Conservation (phyloP, 2,113 vertebrate species). For the Cottus gobio region DNA sequence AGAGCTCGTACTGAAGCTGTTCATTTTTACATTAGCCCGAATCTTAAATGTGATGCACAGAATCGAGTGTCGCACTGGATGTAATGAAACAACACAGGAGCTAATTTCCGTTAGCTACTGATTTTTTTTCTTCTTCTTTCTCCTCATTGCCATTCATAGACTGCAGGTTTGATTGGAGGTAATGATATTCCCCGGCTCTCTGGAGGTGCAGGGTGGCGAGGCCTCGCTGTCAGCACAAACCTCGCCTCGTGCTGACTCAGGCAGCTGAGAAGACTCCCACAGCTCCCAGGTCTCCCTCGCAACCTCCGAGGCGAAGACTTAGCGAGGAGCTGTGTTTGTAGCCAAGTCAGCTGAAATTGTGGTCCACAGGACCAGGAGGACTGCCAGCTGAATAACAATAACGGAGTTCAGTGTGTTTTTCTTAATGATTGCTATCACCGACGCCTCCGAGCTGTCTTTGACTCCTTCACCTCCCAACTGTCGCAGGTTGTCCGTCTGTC, state of each 20-base stretch:
- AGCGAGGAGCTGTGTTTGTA: conserved; percentile 35
- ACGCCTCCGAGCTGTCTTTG: conserved; percentile 33
- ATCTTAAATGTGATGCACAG: conserved; percentile 7
- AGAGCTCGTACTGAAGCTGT: conserved; percentile 6
- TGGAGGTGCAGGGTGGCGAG: conserved; percentile 35
- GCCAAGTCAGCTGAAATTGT: conserved; percentile 66
- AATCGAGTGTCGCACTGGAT: not conserved
- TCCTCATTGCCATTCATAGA: conserved; percentile 70
- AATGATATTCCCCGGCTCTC: conserved; percentile 70
- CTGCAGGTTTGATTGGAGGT: conserved; percentile 67
- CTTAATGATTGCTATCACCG: conserved; percentile 25
- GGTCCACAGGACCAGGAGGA: conserved; percentile 30
- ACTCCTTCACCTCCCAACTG: conserved; percentile 15
- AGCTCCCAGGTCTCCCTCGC: conserved; percentile 36
- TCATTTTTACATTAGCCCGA: conserved; percentile 44
- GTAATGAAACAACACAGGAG: conserved; percentile 48
- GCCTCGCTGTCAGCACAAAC: conserved; percentile 75
- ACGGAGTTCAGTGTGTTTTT: conserved; percentile 11
- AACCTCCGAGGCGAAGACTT: conserved; percentile 47
- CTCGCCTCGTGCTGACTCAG: conserved; percentile 69
- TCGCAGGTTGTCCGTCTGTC: conserved; percentile 51
- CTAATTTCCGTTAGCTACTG: conserved; percentile 62
- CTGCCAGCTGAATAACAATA: conserved; percentile 62
- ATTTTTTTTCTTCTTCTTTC: conserved; percentile 10
- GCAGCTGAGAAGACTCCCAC: conserved; percentile 45